Evolutionary conservation across 2,888 invertebrate species (phyloP).

Genomic region (Alcis repandata): DNA sequence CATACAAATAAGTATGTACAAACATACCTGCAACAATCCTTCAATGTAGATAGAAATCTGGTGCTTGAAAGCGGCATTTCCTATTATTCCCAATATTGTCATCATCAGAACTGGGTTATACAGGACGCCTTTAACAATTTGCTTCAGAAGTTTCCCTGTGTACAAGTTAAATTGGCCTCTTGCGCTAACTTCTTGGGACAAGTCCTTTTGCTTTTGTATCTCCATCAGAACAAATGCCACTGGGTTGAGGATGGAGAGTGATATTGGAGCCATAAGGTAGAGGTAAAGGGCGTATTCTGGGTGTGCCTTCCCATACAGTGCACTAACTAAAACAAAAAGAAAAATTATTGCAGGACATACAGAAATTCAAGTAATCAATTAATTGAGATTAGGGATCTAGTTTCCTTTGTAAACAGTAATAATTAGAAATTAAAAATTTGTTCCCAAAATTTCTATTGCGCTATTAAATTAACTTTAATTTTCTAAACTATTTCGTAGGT

Average conservation of each 20-base stretch:
- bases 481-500: no score
- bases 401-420: no score
- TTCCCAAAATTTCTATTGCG: no score
- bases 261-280: slow-evolving; percentile 97
- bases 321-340: slow-evolving; percentile 88
- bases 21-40: slow-evolving; percentile 90
- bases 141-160: slow-evolving; percentile 72
- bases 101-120: slow-evolving; percentile 96
- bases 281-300: slow-evolving; percentile 96
- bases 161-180: slow-evolving; percentile 60
- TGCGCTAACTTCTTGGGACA: slow-evolving; percentile 53
- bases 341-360: neutral
- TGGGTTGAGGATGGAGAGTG: slow-evolving; percentile 96
- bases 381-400: no score
- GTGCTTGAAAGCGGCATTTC: slow-evolving; percentile 93
- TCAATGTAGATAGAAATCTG: slow-evolving; percentile 91
- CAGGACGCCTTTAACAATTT: slow-evolving; percentile 90
- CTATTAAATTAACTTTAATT: no score
- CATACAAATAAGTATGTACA: neutral
- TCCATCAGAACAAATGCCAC: slow-evolving; percentile 96
- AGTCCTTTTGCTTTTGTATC: slow-evolving; percentile 88
- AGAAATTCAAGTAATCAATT: no score
- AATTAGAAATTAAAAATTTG: no score
- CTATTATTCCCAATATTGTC: slow-evolving; percentile 96
- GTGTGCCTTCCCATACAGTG: slow-evolving; percentile 94